Evolutionary conservation across 2,797 vertebrate genomes (phyloP), one percentile per base, ranked within the genome.

Genomic region (Semotilus atromaculatus): DNA sequence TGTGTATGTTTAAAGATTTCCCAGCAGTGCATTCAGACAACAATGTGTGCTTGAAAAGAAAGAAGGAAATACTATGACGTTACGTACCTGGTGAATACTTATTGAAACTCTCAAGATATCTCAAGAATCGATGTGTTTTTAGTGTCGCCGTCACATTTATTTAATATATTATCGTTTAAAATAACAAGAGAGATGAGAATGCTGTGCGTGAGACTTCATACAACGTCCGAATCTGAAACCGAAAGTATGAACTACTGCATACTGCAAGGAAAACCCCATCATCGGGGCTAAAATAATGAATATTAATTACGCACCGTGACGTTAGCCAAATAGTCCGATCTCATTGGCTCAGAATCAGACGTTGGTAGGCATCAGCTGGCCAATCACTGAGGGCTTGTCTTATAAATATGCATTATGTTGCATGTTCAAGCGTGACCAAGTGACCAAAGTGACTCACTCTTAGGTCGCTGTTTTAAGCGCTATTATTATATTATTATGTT

Each of bases 181-280:
- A 79, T 13, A 7, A 74, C 19, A 23, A 18, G 26, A 73, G 43
- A 31, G 60, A 19, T 5, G 10, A 26, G 6, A 62, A 26, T 43
- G 3, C 26, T 13, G 11, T 10, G 26, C 11, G 7, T 19, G 21
- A 7, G 18, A 4, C 7, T n/a, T 2, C 40, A 58, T 31, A 40
- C 10, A 26, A 11, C 0, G 0, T 10, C 7, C n/a, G 6, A 60
- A 16, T 51, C 14, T 60, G 83, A 90, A 90, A 90, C 77, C 78
- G 86, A 90, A 90, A 90, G 85, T 76, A 55, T 16, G 8, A 0
- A 5, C 1, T 4, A 0, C n/a, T n/a, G n/a, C n/a, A n/a, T n/a
- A 5, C 7, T 6, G 76, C 4, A 31, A 72, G 74, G 70, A 72
- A 82, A 70, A 29, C 86, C 85, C 43, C 16, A 79, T 77, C 62